These are phyloP conservation scores for Sitobion miscanthi DNA, from an alignment of 1,140 invertebrate genomes.

Conservation along the genomic window DNA sequence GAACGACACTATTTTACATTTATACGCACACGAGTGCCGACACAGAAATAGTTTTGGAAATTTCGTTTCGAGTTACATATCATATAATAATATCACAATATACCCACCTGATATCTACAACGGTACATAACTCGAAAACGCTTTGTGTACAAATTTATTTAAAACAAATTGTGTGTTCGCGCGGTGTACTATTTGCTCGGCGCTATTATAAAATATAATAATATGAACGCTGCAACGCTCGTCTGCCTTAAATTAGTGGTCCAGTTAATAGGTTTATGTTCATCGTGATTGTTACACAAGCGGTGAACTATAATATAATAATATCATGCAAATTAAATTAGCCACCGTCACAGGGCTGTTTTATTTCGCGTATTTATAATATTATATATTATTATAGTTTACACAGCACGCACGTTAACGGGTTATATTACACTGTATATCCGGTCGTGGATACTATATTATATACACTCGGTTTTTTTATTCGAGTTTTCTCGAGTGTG, in stretches of 20 bases:
- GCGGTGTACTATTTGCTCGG: neutral
- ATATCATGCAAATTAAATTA: neutral
- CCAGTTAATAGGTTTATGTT: constrained; percentile 3
- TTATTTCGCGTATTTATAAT: neutral
- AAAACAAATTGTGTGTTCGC: neutral
- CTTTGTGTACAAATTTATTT: neutral
- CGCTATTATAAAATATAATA: neutral
- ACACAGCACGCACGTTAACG: neutral
- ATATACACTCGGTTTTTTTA: neutral
- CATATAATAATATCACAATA: too few species aligned
- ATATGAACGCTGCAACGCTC: neutral
- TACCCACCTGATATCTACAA: neutral
- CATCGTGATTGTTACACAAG: neutral
- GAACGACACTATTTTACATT: neutral
- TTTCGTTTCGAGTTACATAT: neutral
- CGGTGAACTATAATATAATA: neutral
- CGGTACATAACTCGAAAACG: neutral
- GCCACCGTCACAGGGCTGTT: neutral
- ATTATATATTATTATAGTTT: neutral
- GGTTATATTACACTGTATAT: neutral
- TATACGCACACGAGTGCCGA: too few species aligned
- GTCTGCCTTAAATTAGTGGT: neutral
- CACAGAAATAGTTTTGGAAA: neutral
- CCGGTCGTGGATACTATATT: neutral
- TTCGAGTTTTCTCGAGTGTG: neutral